Evolutionary conservation across 2,888 invertebrate species (phyloP).

Genomic region (Dione vanillae): DNA sequence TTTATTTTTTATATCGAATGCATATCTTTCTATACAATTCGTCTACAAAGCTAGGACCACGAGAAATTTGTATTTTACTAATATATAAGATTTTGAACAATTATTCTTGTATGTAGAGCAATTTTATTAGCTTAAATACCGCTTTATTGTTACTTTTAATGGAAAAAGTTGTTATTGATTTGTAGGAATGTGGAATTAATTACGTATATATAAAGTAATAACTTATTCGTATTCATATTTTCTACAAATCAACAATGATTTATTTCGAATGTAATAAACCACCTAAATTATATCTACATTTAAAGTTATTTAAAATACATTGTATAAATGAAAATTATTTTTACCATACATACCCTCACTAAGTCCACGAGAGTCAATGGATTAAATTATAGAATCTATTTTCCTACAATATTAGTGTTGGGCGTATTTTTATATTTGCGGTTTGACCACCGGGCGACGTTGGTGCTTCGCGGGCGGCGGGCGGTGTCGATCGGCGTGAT

Average conservation of each 20-base stretch:
- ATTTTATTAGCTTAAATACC: slow-evolving; percentile 33
- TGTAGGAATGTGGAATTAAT: not conserved
- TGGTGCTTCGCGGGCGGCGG: slow-evolving; percentile 73
- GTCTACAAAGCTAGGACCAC: slow-evolving; percentile 47
- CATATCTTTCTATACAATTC: slow-evolving; percentile 45
- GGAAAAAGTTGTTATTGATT: slow-evolving; percentile 2
- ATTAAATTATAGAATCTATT: slow-evolving; percentile 39
- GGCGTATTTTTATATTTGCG: slow-evolving; percentile 63
- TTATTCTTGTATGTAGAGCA: slow-evolving; percentile 42
- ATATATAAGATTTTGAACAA: slow-evolving; percentile 39
- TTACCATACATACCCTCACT: slow-evolving; percentile 9
- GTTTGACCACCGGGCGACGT: slow-evolving; percentile 77
- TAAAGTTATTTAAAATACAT: not conserved
- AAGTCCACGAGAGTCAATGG: slow-evolving; percentile 2
- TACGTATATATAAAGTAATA: no score
- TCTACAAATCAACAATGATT: slow-evolving; percentile 9
- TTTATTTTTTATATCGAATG: slow-evolving; percentile 48
- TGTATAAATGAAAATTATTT: slow-evolving; percentile 17
- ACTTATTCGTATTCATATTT: not conserved
- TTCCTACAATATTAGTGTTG: slow-evolving; percentile 35
- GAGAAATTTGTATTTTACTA: slow-evolving; percentile 44
- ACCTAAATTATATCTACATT: not conserved
- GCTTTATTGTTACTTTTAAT: slow-evolving; percentile 15
- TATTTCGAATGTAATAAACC: not conserved
- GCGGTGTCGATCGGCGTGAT: slow-evolving; percentile 44